Evolutionary conservation across 2,888 invertebrate genomes (phyloP).

Genomic region (Eupithecia insigniata): DNA sequence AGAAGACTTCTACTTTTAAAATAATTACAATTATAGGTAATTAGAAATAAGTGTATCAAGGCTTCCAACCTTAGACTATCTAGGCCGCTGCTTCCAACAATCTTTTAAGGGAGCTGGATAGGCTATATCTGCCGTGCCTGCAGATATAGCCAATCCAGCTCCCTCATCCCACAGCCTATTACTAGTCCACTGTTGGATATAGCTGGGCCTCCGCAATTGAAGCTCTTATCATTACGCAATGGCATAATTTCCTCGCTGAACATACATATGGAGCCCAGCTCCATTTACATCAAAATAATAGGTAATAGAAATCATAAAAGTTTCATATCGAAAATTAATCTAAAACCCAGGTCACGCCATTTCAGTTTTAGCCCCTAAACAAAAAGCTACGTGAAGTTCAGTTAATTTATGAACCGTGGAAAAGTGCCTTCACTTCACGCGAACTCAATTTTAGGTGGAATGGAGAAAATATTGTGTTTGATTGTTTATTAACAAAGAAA

Average conservation of each 20-base stretch:
- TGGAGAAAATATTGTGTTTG: background rate
- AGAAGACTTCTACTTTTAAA: too few relatives aligned
- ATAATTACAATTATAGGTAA: too few relatives aligned
- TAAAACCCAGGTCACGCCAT: slow-evolving; percentile 7
- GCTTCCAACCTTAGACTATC: too few relatives aligned
- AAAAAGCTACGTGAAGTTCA: slow-evolving; percentile 22
- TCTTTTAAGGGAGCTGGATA: too few relatives aligned
- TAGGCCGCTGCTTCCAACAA: too few relatives aligned
- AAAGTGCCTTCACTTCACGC: slow-evolving; percentile 42
- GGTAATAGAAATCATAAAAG: slow-evolving; percentile 9
- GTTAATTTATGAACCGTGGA: slow-evolving; percentile 16
- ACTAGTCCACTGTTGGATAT: background rate
- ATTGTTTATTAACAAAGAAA: too few relatives aligned
- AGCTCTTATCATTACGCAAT: background rate
- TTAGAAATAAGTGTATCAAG: too few relatives aligned
- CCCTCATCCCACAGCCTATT: too few relatives aligned
- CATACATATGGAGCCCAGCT: background rate
- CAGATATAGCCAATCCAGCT: too few relatives aligned
- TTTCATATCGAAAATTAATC: slow-evolving; percentile 17
- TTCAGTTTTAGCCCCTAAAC: slow-evolving; percentile 20
- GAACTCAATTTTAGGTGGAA: slow-evolving; percentile 32
- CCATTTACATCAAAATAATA: background rate
- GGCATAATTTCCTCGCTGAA: background rate
- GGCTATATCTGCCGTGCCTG: too few relatives aligned
- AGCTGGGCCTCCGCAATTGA: background rate